Conservation (phyloP, 2,113 vertebrate genomes). For the Thermophis baileyi region DNA sequence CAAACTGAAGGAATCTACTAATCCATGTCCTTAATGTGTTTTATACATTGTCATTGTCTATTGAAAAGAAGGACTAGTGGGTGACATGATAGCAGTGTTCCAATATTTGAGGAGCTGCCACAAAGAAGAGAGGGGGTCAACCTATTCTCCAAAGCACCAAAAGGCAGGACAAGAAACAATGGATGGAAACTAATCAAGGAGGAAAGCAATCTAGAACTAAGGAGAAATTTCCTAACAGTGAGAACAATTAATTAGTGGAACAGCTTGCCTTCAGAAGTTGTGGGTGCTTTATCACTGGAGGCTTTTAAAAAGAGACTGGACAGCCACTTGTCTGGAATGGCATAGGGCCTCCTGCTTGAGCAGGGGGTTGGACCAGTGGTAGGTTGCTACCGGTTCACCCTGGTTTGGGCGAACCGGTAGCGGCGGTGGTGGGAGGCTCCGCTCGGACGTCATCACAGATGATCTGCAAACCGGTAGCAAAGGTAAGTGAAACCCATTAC, state of each 20-base stretch:
- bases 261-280: background rate
- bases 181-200: background rate
- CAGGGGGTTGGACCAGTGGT: no score
- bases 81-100: no score
- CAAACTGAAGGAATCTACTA: background rate
- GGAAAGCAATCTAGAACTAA: background rate
- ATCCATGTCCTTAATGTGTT: background rate
- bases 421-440: no score
- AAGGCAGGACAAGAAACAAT: background rate
- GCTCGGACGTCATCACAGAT: no score
- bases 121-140: background rate
- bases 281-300: background rate
- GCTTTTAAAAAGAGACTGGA: background rate
- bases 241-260: background rate
- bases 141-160: no score
- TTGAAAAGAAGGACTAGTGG: background rate
- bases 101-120: background rate
- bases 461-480: no score
- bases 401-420: no score
- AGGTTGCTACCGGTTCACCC: no score
- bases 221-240: background rate
- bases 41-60: background rate
- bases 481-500: no score
- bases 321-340: no score
- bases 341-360: no score